Conservation (phyloP, 2,113 vertebrate species). For the Corythornis vintsioides region DNA sequence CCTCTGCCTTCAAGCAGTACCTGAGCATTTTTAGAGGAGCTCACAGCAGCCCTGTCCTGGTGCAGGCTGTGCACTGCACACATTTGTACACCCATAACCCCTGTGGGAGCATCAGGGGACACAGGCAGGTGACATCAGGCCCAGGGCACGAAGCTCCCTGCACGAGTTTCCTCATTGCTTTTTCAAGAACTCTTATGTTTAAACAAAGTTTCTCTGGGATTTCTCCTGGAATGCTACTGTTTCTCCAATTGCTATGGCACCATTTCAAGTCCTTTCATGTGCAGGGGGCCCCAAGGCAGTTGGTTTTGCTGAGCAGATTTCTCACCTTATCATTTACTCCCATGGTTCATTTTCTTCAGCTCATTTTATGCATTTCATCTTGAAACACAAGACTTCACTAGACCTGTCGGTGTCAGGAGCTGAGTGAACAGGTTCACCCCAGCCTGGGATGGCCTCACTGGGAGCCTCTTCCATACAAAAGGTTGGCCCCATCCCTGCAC, state of each 20-base stretch:
- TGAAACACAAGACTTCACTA: not conserved
- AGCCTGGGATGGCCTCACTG: not conserved
- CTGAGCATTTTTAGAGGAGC: not conserved
- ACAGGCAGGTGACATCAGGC: fast-evolving
- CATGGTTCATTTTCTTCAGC: not conserved
- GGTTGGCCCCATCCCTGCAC: not conserved
- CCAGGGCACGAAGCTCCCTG: not conserved
- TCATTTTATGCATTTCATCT: not conserved
- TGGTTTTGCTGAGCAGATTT: constrained; percentile 14
- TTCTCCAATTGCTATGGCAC: not conserved
- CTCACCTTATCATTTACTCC: not conserved
- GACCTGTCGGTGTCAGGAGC: not conserved
- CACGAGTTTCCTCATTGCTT: not conserved
- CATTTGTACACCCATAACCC: fast-evolving
- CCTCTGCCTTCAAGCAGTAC: not conserved
- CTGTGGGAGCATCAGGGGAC: not conserved
- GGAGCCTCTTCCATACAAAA: not conserved
- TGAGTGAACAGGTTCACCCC: not conserved
- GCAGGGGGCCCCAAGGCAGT: not conserved
- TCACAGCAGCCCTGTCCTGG: not conserved
- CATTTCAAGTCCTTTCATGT: not conserved
- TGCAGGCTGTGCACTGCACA: not conserved
- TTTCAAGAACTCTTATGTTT: not conserved
- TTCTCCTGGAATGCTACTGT: not conserved
- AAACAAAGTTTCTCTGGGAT: not conserved